Conservation (phyloP, 2,113 vertebrate genomes). For the Tyrannus savana region DNA sequence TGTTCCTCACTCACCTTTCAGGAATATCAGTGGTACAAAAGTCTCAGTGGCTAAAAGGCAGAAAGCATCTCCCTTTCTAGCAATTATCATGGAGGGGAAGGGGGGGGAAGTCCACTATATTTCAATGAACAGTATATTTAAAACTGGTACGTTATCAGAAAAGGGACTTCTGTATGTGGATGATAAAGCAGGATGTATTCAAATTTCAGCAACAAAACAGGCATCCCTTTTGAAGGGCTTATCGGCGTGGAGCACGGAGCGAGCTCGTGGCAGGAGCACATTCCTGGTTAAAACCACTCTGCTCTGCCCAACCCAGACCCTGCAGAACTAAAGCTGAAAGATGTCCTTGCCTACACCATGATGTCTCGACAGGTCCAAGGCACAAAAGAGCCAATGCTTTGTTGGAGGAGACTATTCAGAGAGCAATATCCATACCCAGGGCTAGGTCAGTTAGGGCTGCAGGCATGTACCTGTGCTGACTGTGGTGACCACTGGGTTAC, state of each 20-base stretch:
- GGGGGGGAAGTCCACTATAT: not conserved
- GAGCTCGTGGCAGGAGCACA: not conserved
- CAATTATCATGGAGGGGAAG: rapidly evolving
- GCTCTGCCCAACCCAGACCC: not conserved
- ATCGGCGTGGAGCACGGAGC: not conserved
- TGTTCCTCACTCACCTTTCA: not conserved
- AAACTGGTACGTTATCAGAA: not conserved
- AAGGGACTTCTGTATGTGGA: not conserved
- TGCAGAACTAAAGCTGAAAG: not conserved
- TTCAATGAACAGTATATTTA: not conserved
- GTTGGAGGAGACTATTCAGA: not conserved
- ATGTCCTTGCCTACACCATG: not conserved
- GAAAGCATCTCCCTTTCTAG: not conserved
- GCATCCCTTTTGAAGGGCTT: not conserved
- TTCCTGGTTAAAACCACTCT: not conserved
- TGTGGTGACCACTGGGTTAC: not conserved
- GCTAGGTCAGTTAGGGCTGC: not conserved
- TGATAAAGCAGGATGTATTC: slow-evolving; percentile 23
- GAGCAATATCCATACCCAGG: not conserved
- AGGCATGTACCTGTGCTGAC: not conserved
- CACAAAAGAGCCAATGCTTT: not conserved
- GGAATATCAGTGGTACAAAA: not conserved
- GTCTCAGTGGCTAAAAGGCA: not conserved
- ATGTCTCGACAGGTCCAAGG: not conserved
- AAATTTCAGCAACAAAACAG: not conserved